Evolutionary conservation across 92 coral and sea anemone species (phyloP), one percentile per base, ranked within the genome.

Genomic region (Palythoa grandiflora): DNA sequence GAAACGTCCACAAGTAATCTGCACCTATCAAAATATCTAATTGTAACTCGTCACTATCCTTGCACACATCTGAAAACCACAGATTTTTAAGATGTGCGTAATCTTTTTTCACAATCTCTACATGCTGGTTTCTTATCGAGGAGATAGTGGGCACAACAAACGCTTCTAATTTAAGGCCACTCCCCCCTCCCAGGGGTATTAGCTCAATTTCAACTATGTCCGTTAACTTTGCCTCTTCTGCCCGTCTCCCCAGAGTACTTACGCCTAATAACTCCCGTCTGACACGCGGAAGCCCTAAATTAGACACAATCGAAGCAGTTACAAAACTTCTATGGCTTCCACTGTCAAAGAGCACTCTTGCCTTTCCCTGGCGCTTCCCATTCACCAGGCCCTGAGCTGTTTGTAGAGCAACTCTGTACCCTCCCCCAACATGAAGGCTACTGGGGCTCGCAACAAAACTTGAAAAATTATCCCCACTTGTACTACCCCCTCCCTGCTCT

Each of bases 351-450:
- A 55, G 12, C 61, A 55, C 61, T 68, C 39, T 11, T 68, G 3
- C 73, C 36, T 38, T 68, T 5, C 73, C 73, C 61, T 11, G 61
- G 12, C 17, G 61, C 61, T 55, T 55, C 61, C 61, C 61, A 7
- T 55, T 15, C 12, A 55, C 61, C 9, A 55, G 61, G 17, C 61
- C 61, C 12, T 55, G 61, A 9, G 61, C 61, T 6, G 61, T 55
- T 55, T 55, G 61, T 55, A 68, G 73, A 38, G 73, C 73, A 20
- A 68, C 73, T 68, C 73, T 68, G 38, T 68, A 19, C 36, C 36
- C 71, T 9, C 12, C 12, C 73, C 73, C 73, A 17, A 68, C 73
- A 68, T 68, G 73, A 36, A 68, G 73, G 38, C 37, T 68, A 68
- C 73, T 36, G 60, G 11, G 60, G 60, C 47, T 40, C 47, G 47